Conservation (phyloP, 2,888 invertebrate genomes). For the Aphrophora alni region DNA sequence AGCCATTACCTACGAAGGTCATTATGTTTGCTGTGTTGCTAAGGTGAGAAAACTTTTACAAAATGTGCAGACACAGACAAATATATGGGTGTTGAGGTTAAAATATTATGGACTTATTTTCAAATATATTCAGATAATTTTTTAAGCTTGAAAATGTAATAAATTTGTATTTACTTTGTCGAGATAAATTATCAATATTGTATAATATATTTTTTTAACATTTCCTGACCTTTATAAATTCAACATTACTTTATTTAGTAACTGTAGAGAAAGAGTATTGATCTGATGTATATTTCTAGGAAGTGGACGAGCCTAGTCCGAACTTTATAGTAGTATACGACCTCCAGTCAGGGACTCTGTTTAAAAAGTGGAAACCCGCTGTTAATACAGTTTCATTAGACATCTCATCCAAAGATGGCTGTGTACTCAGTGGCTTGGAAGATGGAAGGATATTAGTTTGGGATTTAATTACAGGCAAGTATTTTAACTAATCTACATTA, state of each 20-base stretch:
- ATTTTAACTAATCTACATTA: neutral
- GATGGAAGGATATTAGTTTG: constrained; percentile 84
- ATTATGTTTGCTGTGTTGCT: constrained; percentile 63
- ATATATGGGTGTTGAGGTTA: too few relatives aligned
- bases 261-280: too few relatives aligned
- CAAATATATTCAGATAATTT: too few relatives aligned
- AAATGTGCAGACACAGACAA: too few relatives aligned
- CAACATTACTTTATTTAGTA: too few relatives aligned
- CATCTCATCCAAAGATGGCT: constrained; percentile 82
- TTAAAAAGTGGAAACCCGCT: constrained; percentile 91
- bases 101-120: too few relatives aligned
- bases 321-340: constrained; percentile 93
- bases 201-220: too few relatives aligned
- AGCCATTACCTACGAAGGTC: constrained; percentile 85
- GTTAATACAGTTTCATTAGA: constrained; percentile 84
- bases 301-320: constrained; percentile 77
- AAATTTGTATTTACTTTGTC: too few relatives aligned
- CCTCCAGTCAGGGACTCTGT: constrained; percentile 85
- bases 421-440: constrained; percentile 83
- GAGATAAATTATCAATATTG: too few relatives aligned
- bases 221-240: too few relatives aligned
- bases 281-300: constrained; percentile 54
- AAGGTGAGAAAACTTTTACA: constrained; percentile 58
- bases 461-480: constrained; percentile 80
- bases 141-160: too few relatives aligned